phyloP scores from a whole-genome alignment of 2,113 vertebrate species.

The Phoenicopterus ruber region DNA sequence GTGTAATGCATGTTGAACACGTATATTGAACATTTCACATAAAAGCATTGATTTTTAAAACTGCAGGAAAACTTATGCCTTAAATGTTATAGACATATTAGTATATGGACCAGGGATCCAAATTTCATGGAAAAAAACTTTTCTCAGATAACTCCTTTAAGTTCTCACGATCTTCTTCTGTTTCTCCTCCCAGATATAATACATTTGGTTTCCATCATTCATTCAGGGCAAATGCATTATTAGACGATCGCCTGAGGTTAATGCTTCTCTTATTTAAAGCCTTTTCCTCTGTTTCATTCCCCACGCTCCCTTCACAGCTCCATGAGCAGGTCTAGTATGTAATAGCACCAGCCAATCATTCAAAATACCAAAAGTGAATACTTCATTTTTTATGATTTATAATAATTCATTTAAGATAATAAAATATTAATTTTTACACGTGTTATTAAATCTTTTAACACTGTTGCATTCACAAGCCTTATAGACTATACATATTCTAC shows the following conservation, averaged over 20 bases:
- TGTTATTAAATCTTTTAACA: background rate
- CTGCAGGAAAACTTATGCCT: background rate
- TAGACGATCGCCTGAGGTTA: background rate
- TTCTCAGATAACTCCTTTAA: background rate
- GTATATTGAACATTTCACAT: background rate
- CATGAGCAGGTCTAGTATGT: background rate
- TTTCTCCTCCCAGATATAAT: background rate
- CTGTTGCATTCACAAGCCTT: background rate
- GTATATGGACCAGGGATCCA: background rate
- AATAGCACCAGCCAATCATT: background rate
- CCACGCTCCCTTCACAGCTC: background rate
- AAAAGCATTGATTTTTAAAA: background rate
- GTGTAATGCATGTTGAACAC: background rate
- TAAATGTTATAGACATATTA: background rate
- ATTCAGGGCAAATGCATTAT: background rate
- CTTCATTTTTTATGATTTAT: background rate
- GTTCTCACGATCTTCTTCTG: background rate
- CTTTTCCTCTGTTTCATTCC: background rate
- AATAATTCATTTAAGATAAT: background rate
- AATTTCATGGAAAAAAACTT: background rate
- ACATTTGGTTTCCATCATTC: background rate
- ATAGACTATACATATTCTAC: background rate
- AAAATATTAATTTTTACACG: background rate
- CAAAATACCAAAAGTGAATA: background rate
- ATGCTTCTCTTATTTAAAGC: background rate